Conservation (phyloP, 2,113 vertebrate genomes). For the Pangasianodon gigas region DNA sequence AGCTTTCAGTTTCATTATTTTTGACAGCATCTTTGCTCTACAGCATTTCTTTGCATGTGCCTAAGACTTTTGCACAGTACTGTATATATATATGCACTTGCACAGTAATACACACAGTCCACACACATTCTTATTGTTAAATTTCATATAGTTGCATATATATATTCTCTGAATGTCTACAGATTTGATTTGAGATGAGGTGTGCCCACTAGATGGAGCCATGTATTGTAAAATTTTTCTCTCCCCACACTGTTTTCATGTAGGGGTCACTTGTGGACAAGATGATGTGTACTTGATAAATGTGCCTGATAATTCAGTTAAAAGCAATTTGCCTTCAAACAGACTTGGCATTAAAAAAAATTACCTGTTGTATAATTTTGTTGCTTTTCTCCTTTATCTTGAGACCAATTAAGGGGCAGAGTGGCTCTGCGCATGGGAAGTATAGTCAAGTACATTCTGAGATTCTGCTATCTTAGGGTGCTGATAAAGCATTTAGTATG, state of each 20-base stretch:
- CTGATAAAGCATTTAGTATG: background rate
- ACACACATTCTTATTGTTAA: too few species aligned
- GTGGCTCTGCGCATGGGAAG: background rate
- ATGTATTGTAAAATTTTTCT: background rate
- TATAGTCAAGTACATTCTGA: background rate
- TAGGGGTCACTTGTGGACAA: background rate
- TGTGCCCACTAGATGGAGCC: conserved; percentile 35
- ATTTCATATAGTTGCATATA: too few species aligned
- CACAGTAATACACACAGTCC: too few species aligned
- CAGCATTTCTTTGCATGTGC: too few species aligned
- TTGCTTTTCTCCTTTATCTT: background rate
- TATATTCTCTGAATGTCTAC: too few species aligned
- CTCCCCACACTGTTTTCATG: background rate
- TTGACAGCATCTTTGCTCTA: too few species aligned
- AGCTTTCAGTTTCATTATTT: too few species aligned
- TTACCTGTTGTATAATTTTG: background rate
- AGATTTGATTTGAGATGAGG: background rate
- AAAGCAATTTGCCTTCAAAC: background rate
- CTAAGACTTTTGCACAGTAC: too few species aligned
- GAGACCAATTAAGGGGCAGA: background rate
- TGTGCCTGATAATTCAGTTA: background rate
- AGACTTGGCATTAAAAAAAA: background rate
- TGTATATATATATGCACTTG: too few species aligned
- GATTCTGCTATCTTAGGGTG: background rate
- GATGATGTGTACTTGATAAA: background rate